Evolutionary conservation across 2,797 vertebrate genomes (phyloP).

Genomic region (Sebastes cheni): DNA sequence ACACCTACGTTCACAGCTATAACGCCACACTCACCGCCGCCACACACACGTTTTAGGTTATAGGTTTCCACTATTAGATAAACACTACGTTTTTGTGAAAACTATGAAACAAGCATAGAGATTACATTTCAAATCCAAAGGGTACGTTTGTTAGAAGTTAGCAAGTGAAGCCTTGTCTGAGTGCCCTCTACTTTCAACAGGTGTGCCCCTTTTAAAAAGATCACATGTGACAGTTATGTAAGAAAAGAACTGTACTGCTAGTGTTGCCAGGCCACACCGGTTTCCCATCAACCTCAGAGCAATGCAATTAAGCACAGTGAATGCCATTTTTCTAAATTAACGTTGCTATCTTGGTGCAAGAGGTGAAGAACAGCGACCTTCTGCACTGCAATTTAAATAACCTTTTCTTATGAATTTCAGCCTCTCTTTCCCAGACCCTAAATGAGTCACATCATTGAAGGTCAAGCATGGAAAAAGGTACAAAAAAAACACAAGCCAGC

Average conservation of each 20-base stretch:
- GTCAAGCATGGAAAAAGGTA: slow-evolving; percentile 29
- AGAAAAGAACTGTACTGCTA: background rate
- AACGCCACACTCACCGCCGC: no score
- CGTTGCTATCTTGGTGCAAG: background rate
- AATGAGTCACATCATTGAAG: slow-evolving; percentile 53
- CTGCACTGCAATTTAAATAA: slow-evolving; percentile 30
- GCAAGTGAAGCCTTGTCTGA: background rate
- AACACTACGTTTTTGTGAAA: background rate
- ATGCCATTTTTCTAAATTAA: slow-evolving; percentile 30
- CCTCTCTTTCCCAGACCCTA: background rate
- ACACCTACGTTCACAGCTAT: no score
- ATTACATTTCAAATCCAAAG: background rate
- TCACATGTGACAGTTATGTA: slow-evolving; percentile 18
- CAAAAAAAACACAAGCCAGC: background rate
- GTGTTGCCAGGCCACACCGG: background rate
- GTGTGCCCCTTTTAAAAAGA: slow-evolving; percentile 36
- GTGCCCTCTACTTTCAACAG: background rate
- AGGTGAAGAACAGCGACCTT: slow-evolving; percentile 12
- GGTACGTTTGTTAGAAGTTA: background rate
- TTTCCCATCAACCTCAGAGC: background rate
- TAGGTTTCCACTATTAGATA: background rate
- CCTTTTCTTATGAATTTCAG: slow-evolving; percentile 31
- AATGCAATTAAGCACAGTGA: slow-evolving; percentile 8
- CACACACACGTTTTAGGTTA: background rate
- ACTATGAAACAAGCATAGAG: background rate